Evolutionary conservation across 2,888 invertebrate species (phyloP), one percentile per base, ranked within the genome.

Genomic region (Nomada hirtipes): DNA sequence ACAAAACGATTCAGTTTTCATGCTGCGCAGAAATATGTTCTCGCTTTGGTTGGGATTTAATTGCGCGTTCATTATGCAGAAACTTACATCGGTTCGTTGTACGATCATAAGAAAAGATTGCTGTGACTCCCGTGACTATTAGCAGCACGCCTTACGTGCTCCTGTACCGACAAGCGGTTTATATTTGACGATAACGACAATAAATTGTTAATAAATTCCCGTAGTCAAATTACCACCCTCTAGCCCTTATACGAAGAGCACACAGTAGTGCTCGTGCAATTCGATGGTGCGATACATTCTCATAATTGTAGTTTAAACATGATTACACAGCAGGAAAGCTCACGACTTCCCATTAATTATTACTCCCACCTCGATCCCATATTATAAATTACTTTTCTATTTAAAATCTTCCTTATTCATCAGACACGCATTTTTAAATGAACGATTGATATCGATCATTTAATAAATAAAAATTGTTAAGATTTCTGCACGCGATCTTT

Each of bases 191-290:
- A 26, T 63, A 81, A 80, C 67, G 77, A 76, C 64, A 81, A 70
- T 81, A 78, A 83, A 61, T 76, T 44, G 68, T 61, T 64, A 68
- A 81, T 83, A 83, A 84, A 77, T 79, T 79, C 77, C 70, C 82
- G 63, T 29, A 52, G 78, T 85, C 77, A 83, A 83, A 81, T 85
- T 83, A 60, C 73, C 73, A 85, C 76, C 76, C 63, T 74, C 59
- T 53, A 59, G 47, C 53, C 20, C 55, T 36, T 79, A 63, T 50
- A 68, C 65, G 26, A 26, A 26, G 26, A 26, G 26, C 2, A 26
- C 26, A 26, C 26, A 26, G 26, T 2, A 26, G 26, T 26, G 26
- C 26, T 26, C 26, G 1, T 26, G 26, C 26, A 26, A 26, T 26
- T 26, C 26, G 26, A 26, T 26, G 26, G 26, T 26, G 26, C 26